Percentiles rank a stretch among this genome's conserved stretches.
phyloP scores from a whole-genome alignment of 2,797 vertebrate genomes.

The Scarus forsteni region DNA sequence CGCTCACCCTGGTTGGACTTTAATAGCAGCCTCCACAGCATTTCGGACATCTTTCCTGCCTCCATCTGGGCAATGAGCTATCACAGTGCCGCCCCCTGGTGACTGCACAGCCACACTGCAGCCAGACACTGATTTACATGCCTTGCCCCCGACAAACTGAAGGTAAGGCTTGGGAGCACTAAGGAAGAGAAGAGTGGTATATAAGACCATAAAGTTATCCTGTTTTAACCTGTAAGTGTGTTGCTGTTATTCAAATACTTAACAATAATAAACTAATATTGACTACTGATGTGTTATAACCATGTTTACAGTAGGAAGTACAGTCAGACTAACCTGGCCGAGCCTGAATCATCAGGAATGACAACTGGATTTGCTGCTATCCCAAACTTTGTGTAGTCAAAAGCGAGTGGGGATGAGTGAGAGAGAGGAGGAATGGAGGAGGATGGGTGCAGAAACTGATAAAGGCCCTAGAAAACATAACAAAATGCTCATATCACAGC shows the following conservation, averaged over 20 bases:
- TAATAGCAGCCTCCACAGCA: slow-evolving; percentile 88
- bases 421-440: slow-evolving; percentile 48
- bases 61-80: slow-evolving; percentile 87
- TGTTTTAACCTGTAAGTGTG: neutral
- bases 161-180: slow-evolving; percentile 84
- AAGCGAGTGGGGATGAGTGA: slow-evolving; percentile 55
- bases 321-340: slow-evolving; percentile 62
- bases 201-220: neutral
- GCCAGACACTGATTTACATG: slow-evolving; percentile 85
- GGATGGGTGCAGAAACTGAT: slow-evolving; percentile 79
- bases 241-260: neutral
- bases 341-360: slow-evolving; percentile 69
- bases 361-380: slow-evolving; percentile 39
- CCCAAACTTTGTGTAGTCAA: slow-evolving; percentile 80
- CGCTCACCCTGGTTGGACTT: slow-evolving; percentile 87
- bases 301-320: neutral
- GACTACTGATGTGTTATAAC: neutral
- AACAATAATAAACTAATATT: neutral
- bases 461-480: slow-evolving; percentile 75
- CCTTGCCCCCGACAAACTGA: slow-evolving; percentile 85
- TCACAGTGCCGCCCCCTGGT: slow-evolving; percentile 64
- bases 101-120: slow-evolving; percentile 82
- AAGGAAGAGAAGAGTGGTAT: neutral
- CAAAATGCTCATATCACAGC: neutral
- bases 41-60: slow-evolving; percentile 88